A percentile compares a stretch with the other conserved stretches of the same genome.
Conservation (phyloP, 2,888 invertebrate genomes). For the Tribolium freemani region DNA sequence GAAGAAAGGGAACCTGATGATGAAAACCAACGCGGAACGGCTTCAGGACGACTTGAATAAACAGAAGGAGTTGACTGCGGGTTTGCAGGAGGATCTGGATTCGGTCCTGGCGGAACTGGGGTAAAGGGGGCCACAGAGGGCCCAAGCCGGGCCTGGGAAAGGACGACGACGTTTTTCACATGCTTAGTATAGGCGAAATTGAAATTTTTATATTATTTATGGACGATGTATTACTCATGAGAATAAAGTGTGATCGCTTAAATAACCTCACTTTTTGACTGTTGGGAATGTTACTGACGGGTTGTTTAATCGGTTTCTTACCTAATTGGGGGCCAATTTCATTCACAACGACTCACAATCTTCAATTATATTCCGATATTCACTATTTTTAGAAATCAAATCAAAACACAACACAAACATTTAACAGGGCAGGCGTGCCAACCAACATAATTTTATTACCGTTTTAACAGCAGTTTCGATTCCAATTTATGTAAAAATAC, state of each 20-base stretch:
- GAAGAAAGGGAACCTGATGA: slow-evolving; percentile 89
- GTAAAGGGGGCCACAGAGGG: slow-evolving; percentile 64
- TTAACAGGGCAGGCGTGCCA: too few relatives aligned
- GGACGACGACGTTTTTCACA: slow-evolving; percentile 3
- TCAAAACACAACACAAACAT: too few relatives aligned
- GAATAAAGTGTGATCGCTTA: slow-evolving; percentile 48
- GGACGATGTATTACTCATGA: slow-evolving; percentile 39
- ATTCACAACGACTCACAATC: too few relatives aligned
- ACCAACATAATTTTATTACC: too few relatives aligned
- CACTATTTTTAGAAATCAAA: too few relatives aligned
- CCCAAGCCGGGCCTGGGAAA: slow-evolving; percentile 7
- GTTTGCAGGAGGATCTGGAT: slow-evolving; percentile 87
- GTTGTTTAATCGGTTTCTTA: neutral
- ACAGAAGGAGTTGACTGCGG: slow-evolving; percentile 83
- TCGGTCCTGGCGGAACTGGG: slow-evolving; percentile 89
- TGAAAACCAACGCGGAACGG: slow-evolving; percentile 90
- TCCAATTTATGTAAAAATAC: too few relatives aligned
- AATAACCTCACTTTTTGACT: slow-evolving; percentile 13
- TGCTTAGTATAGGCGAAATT: slow-evolving; percentile 32
- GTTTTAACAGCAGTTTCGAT: too few relatives aligned
- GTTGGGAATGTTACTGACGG: neutral
- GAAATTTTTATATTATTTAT: slow-evolving; percentile 45
- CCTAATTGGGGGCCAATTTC: neutral
- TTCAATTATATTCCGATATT: too few relatives aligned
- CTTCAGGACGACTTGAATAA: slow-evolving; percentile 88